Base-by-base conservation (phyloP, 2,888 invertebrate species). In the Oegoconia quadripuncta region DNA sequence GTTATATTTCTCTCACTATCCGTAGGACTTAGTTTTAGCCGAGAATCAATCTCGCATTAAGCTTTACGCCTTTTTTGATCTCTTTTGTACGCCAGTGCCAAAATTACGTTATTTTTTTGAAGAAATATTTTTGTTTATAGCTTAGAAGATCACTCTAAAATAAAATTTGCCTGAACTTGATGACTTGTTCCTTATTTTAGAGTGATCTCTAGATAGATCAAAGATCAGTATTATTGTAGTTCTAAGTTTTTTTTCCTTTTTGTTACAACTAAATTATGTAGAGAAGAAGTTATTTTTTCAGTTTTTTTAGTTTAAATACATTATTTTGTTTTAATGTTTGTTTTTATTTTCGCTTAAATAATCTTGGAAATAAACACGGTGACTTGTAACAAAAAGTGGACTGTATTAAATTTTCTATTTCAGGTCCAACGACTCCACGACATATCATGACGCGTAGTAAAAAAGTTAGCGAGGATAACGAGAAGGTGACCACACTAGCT, bases 361-460 rank as follows among this genome's bases (percentile, higher is more conserved):
- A 23, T 8, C 4, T 3, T 23, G 9, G 14, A 29, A 30, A 23
- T 25, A 5, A 35, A 3, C 8, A n/a, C 35, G 26, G 27, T 35
- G 15, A 39, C 17, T 35, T 26, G 44, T 38, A 41, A 35, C 46
- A 52, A 52, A 56, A 72, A 55, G 58, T 59, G 64, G 66, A 77
- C 71, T 76, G 71, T 75, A 76, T 59, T 61, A 27, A 39, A 46
- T 63, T 75, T 76, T 75, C 70, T 64, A 64, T 84, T 86, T 54
- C 86, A 86, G 86, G 71, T 72, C 61, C 56, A 50, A 45, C 67
- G 41, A 42, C 63, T 41, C 50, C 72, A 60, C 64, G 62, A 41
- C 66, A 72, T 69, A 75, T 82, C 61, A 66, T 82, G 65, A 82
- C 86, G 44, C 74, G 77, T 47, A 81, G 77, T 68, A 82, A 77